A percentile compares a stretch with the other conserved stretches of the same genome.
Conservation (phyloP, 2,888 invertebrate genomes). For the Boloria euphrosyne region DNA sequence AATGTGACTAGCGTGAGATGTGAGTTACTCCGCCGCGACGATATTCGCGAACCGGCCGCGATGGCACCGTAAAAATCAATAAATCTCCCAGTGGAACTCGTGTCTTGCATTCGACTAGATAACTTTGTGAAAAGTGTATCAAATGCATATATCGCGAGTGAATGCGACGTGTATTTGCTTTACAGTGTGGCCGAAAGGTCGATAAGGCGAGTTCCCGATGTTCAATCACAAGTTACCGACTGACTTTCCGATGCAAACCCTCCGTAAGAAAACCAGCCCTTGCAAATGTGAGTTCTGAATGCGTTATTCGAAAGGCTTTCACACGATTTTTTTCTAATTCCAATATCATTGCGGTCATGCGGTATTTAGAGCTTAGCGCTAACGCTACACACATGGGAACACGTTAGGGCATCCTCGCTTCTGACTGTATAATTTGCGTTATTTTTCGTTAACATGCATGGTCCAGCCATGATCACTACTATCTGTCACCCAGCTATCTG, state of each 20-base stretch:
- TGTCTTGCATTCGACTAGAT: conserved; percentile 56
- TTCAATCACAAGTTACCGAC: conserved; percentile 82
- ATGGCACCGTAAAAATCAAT: conserved; percentile 70
- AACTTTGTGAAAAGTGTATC: conserved; percentile 44
- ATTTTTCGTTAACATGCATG: conserved; percentile 72
- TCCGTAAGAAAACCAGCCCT: conserved; percentile 96
- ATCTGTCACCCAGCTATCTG: conserved; percentile 50
- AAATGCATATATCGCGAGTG: conserved; percentile 54
- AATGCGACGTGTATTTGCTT: conserved; percentile 69
- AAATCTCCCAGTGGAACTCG: conserved; percentile 59
- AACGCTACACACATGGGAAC: conserved; percentile 59
- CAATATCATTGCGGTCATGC: conserved; percentile 57
- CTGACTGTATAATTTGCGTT: conserved; percentile 69
- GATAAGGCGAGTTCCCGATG: conserved; percentile 65
- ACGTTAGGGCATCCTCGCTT: conserved; percentile 65
- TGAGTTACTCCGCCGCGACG: conserved; percentile 46
- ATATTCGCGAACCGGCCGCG: conserved; percentile 47
- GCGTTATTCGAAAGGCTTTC: conserved; percentile 49
- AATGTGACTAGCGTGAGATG: conserved; percentile 43
- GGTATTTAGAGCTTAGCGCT: conserved; percentile 67
- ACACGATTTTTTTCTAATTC: conserved; percentile 49
- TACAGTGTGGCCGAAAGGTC: conserved; percentile 66
- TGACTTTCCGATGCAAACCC: conserved; percentile 91
- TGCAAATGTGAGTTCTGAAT: conserved; percentile 92
- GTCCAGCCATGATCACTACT: conserved; percentile 61